These are phyloP conservation scores for Tetragonula carbonaria DNA, from an alignment of 2,888 invertebrate species.

Conservation along the genomic window DNA sequence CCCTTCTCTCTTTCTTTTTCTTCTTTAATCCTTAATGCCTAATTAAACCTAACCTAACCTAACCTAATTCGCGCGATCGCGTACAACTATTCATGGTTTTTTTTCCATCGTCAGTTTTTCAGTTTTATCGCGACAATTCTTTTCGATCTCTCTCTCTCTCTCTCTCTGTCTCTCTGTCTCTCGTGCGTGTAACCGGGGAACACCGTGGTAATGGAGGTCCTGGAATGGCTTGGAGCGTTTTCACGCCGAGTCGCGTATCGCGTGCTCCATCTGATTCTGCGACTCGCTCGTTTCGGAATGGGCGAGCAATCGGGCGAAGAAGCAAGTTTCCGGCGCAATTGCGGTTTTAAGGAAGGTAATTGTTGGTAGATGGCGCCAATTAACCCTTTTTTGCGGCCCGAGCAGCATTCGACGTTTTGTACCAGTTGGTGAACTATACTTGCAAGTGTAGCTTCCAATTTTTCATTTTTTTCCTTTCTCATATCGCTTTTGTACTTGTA, in stretches of 20 bases:
- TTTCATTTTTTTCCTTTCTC: too few relatives aligned
- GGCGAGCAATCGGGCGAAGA: slow-evolving; percentile 6
- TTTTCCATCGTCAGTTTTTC: neutral
- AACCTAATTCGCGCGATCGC: neutral
- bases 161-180: too few relatives aligned
- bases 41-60: too few relatives aligned
- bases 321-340: slow-evolving; percentile 5
- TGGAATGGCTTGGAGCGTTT: slow-evolving; percentile 25
- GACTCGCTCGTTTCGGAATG: slow-evolving; percentile 17
- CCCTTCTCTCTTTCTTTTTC: too few relatives aligned
- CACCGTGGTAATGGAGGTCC: slow-evolving; percentile 8
- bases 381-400: neutral
- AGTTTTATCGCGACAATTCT: neutral
- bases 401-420: neutral
- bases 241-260: slow-evolving; percentile 20
- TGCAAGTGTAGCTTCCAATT: neutral
- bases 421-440: neutral
- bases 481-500: too few relatives aligned
- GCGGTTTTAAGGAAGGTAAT: slow-evolving; percentile 36
- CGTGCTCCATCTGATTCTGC: slow-evolving; percentile 27
- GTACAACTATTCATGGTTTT: neutral
- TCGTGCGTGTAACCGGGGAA: neutral
- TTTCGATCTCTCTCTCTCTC: neutral
- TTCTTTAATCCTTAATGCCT: neutral
- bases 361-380: slow-evolving; percentile 15